phyloP scores from a whole-genome alignment of 2,113 vertebrate species.

The Glareola pratincola region DNA sequence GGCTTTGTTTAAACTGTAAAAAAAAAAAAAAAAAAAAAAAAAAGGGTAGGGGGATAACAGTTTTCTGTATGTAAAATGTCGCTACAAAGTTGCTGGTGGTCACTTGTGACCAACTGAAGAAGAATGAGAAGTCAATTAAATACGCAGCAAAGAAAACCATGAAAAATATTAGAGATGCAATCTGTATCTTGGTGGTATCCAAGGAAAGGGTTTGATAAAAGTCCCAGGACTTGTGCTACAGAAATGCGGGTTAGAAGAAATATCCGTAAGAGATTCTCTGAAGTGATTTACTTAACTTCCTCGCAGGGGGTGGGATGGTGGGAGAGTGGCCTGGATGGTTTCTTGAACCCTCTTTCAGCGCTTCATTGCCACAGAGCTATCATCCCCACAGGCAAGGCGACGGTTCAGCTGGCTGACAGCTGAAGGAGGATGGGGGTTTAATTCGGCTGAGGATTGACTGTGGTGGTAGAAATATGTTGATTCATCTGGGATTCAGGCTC shows the following conservation, averaged over 20 bases:
- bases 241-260: not conserved
- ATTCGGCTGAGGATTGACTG: not conserved
- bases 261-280: not conserved
- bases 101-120: not conserved
- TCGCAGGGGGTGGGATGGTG: not conserved
- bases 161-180: not conserved
- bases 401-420: conserved; percentile 29
- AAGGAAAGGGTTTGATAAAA: not conserved
- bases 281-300: not conserved
- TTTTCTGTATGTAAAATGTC: not conserved
- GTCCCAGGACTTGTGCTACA: not conserved
- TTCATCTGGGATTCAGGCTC: not conserved
- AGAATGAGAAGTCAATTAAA: not conserved
- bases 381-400: not conserved
- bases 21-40: not conserved
- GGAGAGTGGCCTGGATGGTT: not conserved
- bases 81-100: not conserved
- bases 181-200: not conserved
- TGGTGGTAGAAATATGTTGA: not conserved
- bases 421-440: not conserved
- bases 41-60: not conserved
- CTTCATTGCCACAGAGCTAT: not conserved
- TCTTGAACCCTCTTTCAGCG: not conserved
- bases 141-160: not conserved
- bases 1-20: not conserved